Base-by-base conservation (phyloP, 2,797 vertebrate genomes). In the Ctenochaetus hawaiiensis region DNA sequence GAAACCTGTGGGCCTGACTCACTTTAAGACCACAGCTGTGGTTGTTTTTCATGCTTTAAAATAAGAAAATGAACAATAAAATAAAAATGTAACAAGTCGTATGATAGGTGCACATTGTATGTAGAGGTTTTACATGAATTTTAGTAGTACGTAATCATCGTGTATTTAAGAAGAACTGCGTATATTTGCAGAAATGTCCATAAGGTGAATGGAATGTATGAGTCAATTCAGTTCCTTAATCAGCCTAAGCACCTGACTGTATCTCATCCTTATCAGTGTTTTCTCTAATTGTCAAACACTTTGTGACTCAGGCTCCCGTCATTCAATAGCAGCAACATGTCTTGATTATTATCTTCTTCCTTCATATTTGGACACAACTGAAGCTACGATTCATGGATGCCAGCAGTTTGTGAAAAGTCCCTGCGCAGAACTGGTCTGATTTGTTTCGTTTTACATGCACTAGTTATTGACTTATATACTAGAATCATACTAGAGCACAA, bases 331-430 rank as follows among this genome's bases (percentile, higher is more conserved):
- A 48, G 14, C 6, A 6, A 10, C 6, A 1, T 4, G 47, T 56
- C 44, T 61, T 23, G 37, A 80, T 75, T 37, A 5, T 54, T 16
- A 22, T 52, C 57, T 76, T n/a, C 14, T 0, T 11, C 65, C 37
- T 53, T 18, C 62, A 65, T 20, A 67, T 48, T 13, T 67, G 62
- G 71, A 71, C 48, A 52, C 16, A 0, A 41, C 12, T 9, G 39
- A 12, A 39, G 44, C 67, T 41, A 11, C 4, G 0, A 16, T 14
- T 44, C 51, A 64, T 22, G 3, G 39, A 68, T 18, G 8, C 34
- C 44, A 26, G 18, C 18, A 14, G 43, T 58, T 66, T 72, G 22
- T 22, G n/a, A 78, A 82, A 89, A 84, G 54, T 74, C 71, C 82
- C 62, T 1, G 18, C 39, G 0, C 1, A 8, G 43, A 69, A 52